A percentile compares a stretch with the other conserved stretches of the same genome.
phyloP scores from a whole-genome alignment of 2,888 invertebrate genomes.

The Hetaerina titia region DNA sequence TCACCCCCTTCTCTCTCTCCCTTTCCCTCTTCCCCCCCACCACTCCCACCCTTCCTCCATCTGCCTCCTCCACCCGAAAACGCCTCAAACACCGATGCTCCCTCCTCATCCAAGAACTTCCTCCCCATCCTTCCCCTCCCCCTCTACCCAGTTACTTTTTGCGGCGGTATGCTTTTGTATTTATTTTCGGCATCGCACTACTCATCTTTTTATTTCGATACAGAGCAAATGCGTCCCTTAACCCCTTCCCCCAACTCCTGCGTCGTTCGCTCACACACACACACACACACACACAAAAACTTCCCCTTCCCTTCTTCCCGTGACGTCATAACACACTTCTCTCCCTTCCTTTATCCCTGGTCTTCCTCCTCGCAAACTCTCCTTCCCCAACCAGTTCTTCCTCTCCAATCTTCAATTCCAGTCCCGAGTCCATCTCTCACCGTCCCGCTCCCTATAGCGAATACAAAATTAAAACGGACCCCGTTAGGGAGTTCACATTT shows the following conservation, averaged over 20 bases:
- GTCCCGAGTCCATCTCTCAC: neutral
- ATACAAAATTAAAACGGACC: neutral
- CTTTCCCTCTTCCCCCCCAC: neutral
- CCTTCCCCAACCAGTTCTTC: too few species aligned
- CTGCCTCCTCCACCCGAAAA: neutral
- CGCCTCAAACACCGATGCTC: too few species aligned
- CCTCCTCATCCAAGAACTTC: neutral
- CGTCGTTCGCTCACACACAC: neutral
- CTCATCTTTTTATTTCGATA: slow-evolving; percentile 39
- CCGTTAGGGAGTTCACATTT: neutral
- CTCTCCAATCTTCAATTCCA: neutral
- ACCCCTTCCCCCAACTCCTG: neutral
- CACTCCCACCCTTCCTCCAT: neutral
- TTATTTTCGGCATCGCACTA: slow-evolving; percentile 14
- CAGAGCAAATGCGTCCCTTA: neutral
- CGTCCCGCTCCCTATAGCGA: neutral
- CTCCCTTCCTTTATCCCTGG: neutral
- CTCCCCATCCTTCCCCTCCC: too few species aligned
- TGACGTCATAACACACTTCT: neutral
- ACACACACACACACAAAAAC: neutral
- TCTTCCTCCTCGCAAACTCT: neutral
- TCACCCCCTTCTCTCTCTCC: neutral
- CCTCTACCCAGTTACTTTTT: neutral
- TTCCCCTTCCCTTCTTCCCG: neutral
- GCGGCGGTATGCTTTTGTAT: neutral